Evolutionary conservation across 2,113 vertebrate genomes (phyloP).

Genomic region (Datnioides undecimradiatus): DNA sequence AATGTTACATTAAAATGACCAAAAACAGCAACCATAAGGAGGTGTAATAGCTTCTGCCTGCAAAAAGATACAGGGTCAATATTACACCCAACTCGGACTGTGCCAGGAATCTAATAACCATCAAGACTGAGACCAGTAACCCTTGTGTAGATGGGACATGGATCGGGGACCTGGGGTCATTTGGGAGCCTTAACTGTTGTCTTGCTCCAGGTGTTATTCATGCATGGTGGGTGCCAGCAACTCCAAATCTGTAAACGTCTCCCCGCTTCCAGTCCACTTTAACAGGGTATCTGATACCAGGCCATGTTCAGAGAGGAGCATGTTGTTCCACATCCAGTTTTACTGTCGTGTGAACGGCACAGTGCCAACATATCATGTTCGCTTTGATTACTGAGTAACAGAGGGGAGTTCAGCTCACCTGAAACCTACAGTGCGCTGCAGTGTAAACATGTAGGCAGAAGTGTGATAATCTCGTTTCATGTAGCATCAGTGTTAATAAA

Average conservation of each 20-base stretch:
- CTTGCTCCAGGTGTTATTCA: conserved; percentile 21
- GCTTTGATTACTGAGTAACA: conserved; percentile 21
- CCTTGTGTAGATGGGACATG: neutral
- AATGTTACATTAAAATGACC: neutral
- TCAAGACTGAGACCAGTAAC: neutral
- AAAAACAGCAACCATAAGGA: neutral
- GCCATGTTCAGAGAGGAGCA: conserved; percentile 27
- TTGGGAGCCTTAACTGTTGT: neutral
- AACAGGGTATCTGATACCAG: conserved; percentile 43
- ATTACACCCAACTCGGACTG: neutral
- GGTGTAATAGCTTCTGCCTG: neutral
- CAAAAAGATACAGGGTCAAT: neutral
- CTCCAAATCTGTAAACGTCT: conserved; percentile 22
- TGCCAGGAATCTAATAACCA: neutral
- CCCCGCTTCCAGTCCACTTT: conserved; percentile 40
- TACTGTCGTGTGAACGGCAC: neutral
- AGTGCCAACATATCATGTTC: conserved; percentile 14
- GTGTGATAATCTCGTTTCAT: conserved; percentile 46
- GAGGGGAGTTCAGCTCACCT: conserved; percentile 14
- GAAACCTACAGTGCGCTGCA: neutral
- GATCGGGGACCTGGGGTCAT: neutral
- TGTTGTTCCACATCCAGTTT: conserved; percentile 13
- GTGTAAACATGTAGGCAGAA: conserved; percentile 33
- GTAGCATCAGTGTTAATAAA: conserved; percentile 18
- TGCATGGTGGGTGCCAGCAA: neutral